Evolutionary conservation across 2,797 vertebrate species (phyloP).

Genomic region (Psittacula derbiana): DNA sequence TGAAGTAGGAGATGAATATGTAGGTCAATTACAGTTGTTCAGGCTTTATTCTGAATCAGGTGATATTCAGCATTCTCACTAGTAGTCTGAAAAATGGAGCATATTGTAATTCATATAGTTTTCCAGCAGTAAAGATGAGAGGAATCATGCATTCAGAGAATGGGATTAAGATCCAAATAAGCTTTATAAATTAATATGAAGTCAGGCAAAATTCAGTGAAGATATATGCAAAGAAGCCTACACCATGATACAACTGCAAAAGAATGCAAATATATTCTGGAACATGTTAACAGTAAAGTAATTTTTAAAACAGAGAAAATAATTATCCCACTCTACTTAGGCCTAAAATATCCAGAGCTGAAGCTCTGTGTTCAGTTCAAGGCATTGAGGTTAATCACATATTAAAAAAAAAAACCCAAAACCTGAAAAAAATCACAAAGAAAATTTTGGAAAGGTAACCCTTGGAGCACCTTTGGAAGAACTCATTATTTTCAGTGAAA

Average conservation of each 20-base stretch:
- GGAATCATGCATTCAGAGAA: neutral
- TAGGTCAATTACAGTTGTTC: neutral
- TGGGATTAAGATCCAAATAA: neutral
- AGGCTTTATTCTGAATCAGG: neutral
- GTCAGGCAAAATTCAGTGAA: neutral
- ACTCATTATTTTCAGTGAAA: neutral
- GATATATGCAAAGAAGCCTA: neutral
- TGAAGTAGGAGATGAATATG: neutral
- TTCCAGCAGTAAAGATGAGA: neutral
- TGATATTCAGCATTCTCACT: neutral
- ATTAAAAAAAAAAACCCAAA: neutral
- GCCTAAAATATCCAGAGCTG: neutral
- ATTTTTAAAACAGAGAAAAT: neutral
- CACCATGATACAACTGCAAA: neutral
- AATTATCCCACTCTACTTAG: neutral
- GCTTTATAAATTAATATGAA: neutral
- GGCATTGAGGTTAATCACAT: neutral
- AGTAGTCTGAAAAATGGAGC: neutral
- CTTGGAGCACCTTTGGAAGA: neutral
- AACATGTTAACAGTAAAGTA: neutral
- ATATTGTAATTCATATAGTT: neutral
- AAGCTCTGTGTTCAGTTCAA: neutral
- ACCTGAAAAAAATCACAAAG: neutral
- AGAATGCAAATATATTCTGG: neutral
- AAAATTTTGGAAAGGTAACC: neutral